Base-by-base conservation (phyloP, 2,888 invertebrate species). In the Ormyrus rosae region DNA sequence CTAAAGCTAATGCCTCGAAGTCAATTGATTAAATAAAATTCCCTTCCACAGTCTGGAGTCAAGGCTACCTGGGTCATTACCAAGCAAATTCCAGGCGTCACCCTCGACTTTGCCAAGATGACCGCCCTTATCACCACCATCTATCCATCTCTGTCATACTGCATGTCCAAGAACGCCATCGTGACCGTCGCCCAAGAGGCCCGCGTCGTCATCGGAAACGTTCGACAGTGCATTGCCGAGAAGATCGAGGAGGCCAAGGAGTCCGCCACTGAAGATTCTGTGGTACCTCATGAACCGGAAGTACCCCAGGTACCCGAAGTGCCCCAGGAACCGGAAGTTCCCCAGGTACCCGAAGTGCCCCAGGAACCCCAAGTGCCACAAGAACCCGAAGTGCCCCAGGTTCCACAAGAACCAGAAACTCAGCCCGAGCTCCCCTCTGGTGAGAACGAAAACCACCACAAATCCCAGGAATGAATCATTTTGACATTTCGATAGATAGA, bases 61-160 rank as follows among this genome's bases (percentile, higher is more conserved):
- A 74, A 71, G n/a, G 74, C 71, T 10, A 51, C 78, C 5, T 75
- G 74, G 78, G 63, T 67, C 2, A 7, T 78, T 5, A 13, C 50
- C 48, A 81, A 78, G 19, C 11, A 53, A 48, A 55, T 67, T 8
- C 81, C 81, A 1, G 19, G 34, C 5, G 69, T 78, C 5, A 19
- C 60, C 46, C 4, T 13, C 3, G 61, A 80, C 8, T 0, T 68
- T 0, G 50, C 50, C 6, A 67, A 50, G 9, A 63, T 72, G 9
- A 50, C 56, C 0, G 9, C 46, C 2, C 9, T 56, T 4, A 13
- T 80, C 5, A 5, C 61, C 1, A 76, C 48, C 5, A 50, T 76
- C 19, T 53, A 51, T 0, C 9, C 60, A 4, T 34, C 71, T 7
- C 1, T 76, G 34, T 6, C 48, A 5, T 50, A 8, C 67, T 80